Base-by-base conservation (phyloP, 2,797 vertebrate species). In the Amphiprion clarkii region DNA sequence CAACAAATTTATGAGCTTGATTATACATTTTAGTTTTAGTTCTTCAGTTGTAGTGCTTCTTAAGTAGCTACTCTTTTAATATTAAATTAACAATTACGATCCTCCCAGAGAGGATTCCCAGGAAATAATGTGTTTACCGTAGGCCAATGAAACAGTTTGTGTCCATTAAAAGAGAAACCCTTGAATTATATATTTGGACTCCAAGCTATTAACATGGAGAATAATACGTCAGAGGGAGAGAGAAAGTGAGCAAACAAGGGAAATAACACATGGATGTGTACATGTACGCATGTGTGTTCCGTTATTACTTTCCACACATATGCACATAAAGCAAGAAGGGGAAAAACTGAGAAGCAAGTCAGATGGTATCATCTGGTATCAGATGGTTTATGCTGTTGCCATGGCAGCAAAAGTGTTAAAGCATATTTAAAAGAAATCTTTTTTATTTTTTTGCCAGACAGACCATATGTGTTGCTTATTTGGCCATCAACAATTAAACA, bases 381-480 rank as follows among this genome's bases (percentile, higher is more conserved):
- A 91, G 89, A 78, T 39, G 59, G 86, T 94, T 88, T 90, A 88
- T 71, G 60, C 71, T 23, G 87, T 90, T 87, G 84, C 88, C 87
- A 88, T 87, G 84, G 82, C 79, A 82, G 83, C 78, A 6, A n/a
- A 63, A 71, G 83, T 65, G 62, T 71, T 86, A 93, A 93, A 89
- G 81, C 83, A 89, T 82, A 87, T 86, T 91, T 87, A 82, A 87
- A 83, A 86, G 73, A 85, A 87, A 78, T 78, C 53, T 66, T 31
- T 44, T 23, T 23, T 23, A 74, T 23, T 23, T 23, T 23, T 85
- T 89, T 85, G 81, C 88, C 85, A 77, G 76, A 61, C 21, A 52
- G 44, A 67, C 79, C 77, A 87, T 85, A 87, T 87, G 79, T 80
- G 71, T 88, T 85, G 83, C 82, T 92, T 92, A 88, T 91, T 89